Evolutionary conservation across 1,140 invertebrate species (phyloP), one percentile per base, ranked within the genome.

Genomic region (Papilio xuthus): DNA sequence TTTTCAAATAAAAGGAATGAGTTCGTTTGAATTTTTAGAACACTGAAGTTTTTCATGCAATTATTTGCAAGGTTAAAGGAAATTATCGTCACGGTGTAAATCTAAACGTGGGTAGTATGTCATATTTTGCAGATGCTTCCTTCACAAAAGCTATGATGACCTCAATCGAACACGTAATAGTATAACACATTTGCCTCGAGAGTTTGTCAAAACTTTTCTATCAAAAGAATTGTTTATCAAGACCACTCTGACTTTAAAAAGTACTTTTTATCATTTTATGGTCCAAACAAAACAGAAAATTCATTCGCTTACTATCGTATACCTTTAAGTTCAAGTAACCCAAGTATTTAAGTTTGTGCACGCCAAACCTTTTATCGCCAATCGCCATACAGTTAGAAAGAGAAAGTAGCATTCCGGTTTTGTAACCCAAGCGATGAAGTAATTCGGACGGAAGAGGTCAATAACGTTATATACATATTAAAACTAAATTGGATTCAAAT

Each of bases 391-490:
- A 63, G 60, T 63, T 63, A 63, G 60, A 63, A 63, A 63, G 60
- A 63, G 60, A 63, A 63, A 63, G 60, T 32, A 26, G 23, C 26
- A 63, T 63, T 63, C 60, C 60, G 60, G 60, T 63, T 63, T 63
- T 63, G 60, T 63, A 63, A 63, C 60, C 26, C 60, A 60, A 60
- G n/a, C 53, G 26, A 63, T 63, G 60, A 63, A 63, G 60, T 63
- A 63, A 63, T 28, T 63, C 60, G 60, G 23, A 28, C 23, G 28
- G 23, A n/a, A 23, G 56, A 63, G 60, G 60, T 63, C 60, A 63
- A 28, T 63, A 63, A 63, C 60, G 60, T 60, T 63, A 6, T 63
- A 26, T 28, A 12, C 60, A 63, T 63, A 60, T 26, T 26, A 26
- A 60, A 60, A 60, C 23, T 60, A 28, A 28, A 28, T 28, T 63